A percentile compares a stretch with the other conserved stretches of the same genome.
Conservation (phyloP, 2,797 vertebrate species). For the Callimico goeldii region DNA sequence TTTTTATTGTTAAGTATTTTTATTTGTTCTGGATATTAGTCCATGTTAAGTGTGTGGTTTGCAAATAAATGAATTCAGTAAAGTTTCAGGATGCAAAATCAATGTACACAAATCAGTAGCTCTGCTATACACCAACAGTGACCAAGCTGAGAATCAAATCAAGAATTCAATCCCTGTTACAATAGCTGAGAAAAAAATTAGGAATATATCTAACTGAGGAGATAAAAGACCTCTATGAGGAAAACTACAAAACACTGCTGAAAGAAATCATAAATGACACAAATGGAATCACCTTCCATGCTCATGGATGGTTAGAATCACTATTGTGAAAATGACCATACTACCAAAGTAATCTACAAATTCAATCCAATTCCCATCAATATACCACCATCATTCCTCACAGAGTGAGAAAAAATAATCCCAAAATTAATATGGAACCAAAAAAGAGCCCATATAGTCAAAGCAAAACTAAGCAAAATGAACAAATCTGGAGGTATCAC, state of each 20-base stretch:
- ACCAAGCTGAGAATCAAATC: not conserved
- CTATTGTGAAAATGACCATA: not conserved
- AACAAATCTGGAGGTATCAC: too few relatives aligned
- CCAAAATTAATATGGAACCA: not conserved
- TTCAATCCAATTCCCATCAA: not conserved
- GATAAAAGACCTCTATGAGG: not conserved
- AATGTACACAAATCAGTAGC: not conserved
- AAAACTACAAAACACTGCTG: not conserved
- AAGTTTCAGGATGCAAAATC: not conserved
- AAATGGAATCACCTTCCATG: not conserved
- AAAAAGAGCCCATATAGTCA: not conserved
- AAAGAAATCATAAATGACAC: not conserved
- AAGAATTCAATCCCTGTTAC: not conserved
- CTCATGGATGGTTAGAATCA: not conserved
- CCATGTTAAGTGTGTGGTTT: not conserved
- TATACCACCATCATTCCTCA: not conserved
- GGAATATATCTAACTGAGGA: not conserved
- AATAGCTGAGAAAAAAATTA: not conserved
- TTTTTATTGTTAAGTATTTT: not conserved
- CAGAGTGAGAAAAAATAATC: not conserved
- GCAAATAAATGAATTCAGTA: not conserved
- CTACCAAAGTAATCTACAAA: not conserved
- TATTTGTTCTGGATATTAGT: not conserved
- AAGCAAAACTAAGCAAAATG: not conserved
- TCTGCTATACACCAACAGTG: not conserved